Conservation (phyloP, 2,888 invertebrate genomes). For the Microctonus hyperodae region DNA sequence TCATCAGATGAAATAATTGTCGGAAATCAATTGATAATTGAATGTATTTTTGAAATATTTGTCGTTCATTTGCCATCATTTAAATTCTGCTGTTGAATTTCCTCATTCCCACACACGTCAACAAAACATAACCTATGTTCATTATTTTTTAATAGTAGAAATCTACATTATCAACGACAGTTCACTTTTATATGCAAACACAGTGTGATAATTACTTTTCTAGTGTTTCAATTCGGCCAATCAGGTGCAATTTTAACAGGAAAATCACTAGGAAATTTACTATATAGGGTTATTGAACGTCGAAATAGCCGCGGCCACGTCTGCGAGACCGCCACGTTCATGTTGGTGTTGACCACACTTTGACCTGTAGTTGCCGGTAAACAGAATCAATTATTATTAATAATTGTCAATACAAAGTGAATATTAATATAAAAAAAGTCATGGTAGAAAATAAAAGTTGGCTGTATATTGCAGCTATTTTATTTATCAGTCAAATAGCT, state of each 20-base stretch:
- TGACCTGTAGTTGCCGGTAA: conserved; percentile 20
- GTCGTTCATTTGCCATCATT: too few relatives aligned
- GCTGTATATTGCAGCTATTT: not conserved
- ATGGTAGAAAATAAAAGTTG: conserved; percentile 20
- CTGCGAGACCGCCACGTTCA: conserved; percentile 45
- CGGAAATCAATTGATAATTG: too few relatives aligned
- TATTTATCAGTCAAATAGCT: not conserved
- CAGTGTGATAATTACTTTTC: too few relatives aligned
- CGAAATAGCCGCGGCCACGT: conserved; percentile 26
- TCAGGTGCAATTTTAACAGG: not conserved
- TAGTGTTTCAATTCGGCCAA: not conserved
- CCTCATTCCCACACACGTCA: too few relatives aligned
- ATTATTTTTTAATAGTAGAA: not conserved
- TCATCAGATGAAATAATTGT: too few relatives aligned
- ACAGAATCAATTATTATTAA: conserved; percentile 7
- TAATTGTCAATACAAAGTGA: not conserved
- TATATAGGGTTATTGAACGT: not conserved
- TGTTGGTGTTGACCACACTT: conserved; percentile 34
- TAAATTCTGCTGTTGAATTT: too few relatives aligned
- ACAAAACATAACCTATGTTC: too few relatives aligned
- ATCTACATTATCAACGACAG: not conserved
- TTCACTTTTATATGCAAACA: too few relatives aligned
- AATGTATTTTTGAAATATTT: too few relatives aligned
- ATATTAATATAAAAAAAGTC: conserved; percentile 6
- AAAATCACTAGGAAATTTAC: not conserved